A percentile compares a stretch with the other conserved stretches of the same genome.
These are phyloP conservation scores for Psammodynastes pulverulentus DNA, from an alignment of 2,113 vertebrate genomes.

Conservation along the genomic window DNA sequence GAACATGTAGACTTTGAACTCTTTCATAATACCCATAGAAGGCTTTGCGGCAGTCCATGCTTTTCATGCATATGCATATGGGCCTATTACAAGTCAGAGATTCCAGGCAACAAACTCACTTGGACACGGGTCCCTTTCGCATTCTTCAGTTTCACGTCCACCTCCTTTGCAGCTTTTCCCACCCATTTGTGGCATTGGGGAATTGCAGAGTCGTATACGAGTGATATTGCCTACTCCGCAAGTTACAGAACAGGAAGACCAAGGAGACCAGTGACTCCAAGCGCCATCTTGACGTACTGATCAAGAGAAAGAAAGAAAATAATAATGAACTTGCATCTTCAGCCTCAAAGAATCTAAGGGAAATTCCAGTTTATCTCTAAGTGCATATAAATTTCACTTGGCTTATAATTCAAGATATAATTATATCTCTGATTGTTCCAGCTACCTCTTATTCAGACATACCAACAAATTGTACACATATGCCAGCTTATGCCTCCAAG, in stretches of 20 bases:
- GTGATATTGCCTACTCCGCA: slow-evolving; percentile 92
- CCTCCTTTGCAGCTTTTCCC: slow-evolving; percentile 86
- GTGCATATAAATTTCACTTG: not conserved
- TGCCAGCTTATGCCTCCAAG: not conserved
- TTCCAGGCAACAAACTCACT: slow-evolving; percentile 66
- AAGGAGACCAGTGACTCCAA: slow-evolving; percentile 97
- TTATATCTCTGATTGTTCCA: not conserved
- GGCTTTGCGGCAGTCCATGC: not conserved
- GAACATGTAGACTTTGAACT: not conserved
- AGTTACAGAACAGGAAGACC: slow-evolving; percentile 93
- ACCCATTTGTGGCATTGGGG: slow-evolving; percentile 90
- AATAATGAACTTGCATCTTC: not conserved
- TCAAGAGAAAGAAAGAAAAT: slow-evolving; percentile 8
- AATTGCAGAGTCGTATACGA: slow-evolving; percentile 94
- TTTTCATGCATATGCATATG: not conserved
- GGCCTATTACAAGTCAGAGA: not conserved
- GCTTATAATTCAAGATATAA: not conserved
- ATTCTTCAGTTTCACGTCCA: slow-evolving; percentile 89
- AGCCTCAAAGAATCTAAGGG: not conserved
- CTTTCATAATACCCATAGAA: not conserved
- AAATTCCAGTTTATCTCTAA: not conserved
- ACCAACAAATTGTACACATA: not conserved
- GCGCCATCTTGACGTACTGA: slow-evolving; percentile 91
- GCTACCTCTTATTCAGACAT: not conserved
- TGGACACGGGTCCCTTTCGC: slow-evolving; percentile 84